Evolutionary conservation across 1,140 invertebrate species (phyloP), one percentile per base, ranked within the genome.

Genomic region (Formica selysi): DNA sequence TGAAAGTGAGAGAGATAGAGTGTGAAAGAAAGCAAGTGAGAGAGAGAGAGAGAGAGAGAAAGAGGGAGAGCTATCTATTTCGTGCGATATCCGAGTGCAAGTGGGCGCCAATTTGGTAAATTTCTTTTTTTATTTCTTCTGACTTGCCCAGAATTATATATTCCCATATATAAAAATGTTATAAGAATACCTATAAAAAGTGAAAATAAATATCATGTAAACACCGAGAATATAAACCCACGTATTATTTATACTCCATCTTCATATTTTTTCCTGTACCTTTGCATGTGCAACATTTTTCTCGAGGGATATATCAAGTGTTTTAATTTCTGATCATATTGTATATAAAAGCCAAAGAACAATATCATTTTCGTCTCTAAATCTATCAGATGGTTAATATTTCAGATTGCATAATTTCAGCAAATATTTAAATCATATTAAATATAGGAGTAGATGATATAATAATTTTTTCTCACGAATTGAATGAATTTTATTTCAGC

Each of bases 131-230:
- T 91, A 92, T 89, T 92, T 93, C 87, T 92, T 51, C 81, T 89
- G 89, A 93, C 88, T 92, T 92, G 91, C 88, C 92, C 89, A 83
- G 90, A 85, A 87, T 80, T 91, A 91, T 89, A 92, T 92, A 92
- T 92, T 89, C 89, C 86, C 85, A 87, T 87, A 91, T 92, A 87
- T 90, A 89, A 90, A 89, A 76, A 90, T 91, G 88, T 92, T 91
- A 89, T 86, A 91, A 88, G 81, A 78, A 88, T 91, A 92, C 79
- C 76, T 88, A 89, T 91, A 90, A 90, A 91, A 89, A 85, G 65
- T 85, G 86, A 88, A 89, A 92, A 92, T 92, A 92, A 92, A 92
- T 90, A 92, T 90, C 80, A 88, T 92, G 89, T 92, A 92, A 91
- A 92, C 91, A 84, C 86, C 89, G 85, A 86, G 85, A 87, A 86